These are phyloP conservation scores for Polyodon spathula DNA, from an alignment of 2,113 vertebrate genomes.

Conservation along the genomic window DNA sequence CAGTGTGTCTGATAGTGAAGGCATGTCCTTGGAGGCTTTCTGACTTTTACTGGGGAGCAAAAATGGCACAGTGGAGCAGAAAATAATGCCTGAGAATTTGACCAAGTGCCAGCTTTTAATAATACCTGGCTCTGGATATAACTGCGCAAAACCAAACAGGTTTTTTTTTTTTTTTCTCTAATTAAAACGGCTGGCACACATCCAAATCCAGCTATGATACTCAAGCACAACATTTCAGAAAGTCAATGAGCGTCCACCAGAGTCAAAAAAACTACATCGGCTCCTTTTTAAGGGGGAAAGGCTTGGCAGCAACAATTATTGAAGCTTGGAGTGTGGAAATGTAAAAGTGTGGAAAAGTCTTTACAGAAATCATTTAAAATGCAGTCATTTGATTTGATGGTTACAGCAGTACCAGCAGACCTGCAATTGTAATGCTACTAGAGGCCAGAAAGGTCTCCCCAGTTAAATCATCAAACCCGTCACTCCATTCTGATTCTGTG, in stretches of 20 bases:
- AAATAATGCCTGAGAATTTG: constrained; percentile 16
- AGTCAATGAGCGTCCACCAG: too few species aligned
- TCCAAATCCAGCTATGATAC: neutral
- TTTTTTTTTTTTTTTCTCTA: too few species aligned
- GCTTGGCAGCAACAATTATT: neutral
- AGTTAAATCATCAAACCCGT: neutral
- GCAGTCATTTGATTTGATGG: constrained; percentile 33
- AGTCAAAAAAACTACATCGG: too few species aligned
- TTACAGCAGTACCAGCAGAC: neutral
- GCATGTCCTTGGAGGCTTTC: neutral
- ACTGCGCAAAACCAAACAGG: constrained; percentile 18
- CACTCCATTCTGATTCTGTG: too few species aligned
- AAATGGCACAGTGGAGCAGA: constrained; percentile 19
- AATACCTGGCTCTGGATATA: constrained; percentile 29
- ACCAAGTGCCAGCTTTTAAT: constrained; percentile 30
- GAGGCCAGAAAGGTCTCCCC: neutral
- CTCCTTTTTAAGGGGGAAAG: too few species aligned
- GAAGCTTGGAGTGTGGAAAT: neutral
- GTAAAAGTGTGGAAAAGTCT: constrained; percentile 18
- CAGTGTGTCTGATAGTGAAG: constrained; percentile 6
- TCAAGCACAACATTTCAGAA: constrained; percentile 23
- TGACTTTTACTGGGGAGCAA: neutral
- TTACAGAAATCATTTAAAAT: constrained; percentile 32
- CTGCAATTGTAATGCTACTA: neutral
- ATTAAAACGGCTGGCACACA: constrained; percentile 35